Evolutionary conservation across 2,888 invertebrate genomes (phyloP), one percentile per base, ranked within the genome.

Genomic region (Pollenia labialis): DNA sequence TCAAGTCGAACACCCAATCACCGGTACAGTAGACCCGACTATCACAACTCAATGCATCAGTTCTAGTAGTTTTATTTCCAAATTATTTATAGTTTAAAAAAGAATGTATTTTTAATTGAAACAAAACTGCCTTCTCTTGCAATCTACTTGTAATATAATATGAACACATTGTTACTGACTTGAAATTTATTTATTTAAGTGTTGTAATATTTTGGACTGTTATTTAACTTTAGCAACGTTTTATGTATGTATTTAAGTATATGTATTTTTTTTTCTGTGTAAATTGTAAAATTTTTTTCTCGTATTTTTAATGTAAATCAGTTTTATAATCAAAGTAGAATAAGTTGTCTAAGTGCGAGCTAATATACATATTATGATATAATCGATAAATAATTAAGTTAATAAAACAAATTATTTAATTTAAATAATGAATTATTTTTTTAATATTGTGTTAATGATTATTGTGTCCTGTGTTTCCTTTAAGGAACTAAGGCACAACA

Each of bases 31-130:
- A 90, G 94, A 85, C 93, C 94, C 7, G 94, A 94, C 62, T 96
- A 96, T 90, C 95, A 95, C 6, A 95, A 95, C 88, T 95, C 95
- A 66, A 95, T 95, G 94, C 96, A 96, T 92, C 96, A 96, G 92
- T 96, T 96, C 91, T 96, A 96, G 91, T 92, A 74, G 23, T 48
- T 32, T 54, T 23, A 66, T 14, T 64, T 44, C 8, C 12, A 52
- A 44, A 4, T 32, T 68, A 56, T 40, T 32, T 14, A 32, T 58
- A 68, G 42, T 84, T 72, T 64, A 52, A 48, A 32, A 58, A 71
- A 77, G 46, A 50, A 32, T 62, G 9, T 60, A 56, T 44, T 52
- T 48, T 71, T 23, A 44, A 50, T 32, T 9, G 9, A 18, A 12
- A 40, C 23, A 60, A 58, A 72, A 66, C 44, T 82, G 82, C 82